Percentiles rank a stretch among this genome's conserved stretches.
Evolutionary conservation across 2,113 vertebrate genomes (phyloP).

Genomic region (Chaetorhynchus papuensis): DNA sequence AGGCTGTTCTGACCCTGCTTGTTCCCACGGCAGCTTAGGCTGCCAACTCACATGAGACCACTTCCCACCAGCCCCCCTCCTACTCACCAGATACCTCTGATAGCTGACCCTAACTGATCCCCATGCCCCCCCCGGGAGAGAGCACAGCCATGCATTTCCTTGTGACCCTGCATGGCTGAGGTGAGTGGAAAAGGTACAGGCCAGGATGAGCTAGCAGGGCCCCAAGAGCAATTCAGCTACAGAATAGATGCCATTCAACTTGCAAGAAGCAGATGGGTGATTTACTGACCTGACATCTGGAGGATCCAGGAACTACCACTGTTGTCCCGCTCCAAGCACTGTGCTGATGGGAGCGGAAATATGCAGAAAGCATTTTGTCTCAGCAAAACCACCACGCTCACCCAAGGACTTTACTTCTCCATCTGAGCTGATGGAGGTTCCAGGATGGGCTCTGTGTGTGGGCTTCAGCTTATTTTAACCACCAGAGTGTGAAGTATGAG

Average conservation of each 20-base stretch:
- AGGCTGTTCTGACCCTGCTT: neutral
- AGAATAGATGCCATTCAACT: neutral
- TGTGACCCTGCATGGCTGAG: neutral
- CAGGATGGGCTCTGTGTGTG: neutral
- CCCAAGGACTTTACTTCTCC: neutral
- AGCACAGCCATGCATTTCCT: neutral
- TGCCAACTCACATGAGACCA: neutral
- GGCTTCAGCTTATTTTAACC: neutral
- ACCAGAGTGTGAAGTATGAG: neutral
- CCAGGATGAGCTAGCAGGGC: neutral
- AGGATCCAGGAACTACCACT: neutral
- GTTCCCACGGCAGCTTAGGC: neutral
- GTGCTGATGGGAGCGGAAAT: neutral
- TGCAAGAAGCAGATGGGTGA: neutral
- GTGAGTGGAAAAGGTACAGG: neutral
- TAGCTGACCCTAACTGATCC: neutral
- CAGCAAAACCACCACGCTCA: neutral
- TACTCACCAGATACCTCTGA: neutral
- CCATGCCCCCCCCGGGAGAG: fast-evolving
- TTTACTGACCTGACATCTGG: neutral
- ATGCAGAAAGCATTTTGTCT: neutral
- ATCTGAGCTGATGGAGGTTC: neutral
- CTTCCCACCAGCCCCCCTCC: neutral
- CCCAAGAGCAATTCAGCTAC: neutral
- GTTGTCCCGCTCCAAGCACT: neutral